A percentile compares a stretch with the other conserved stretches of the same genome.
Evolutionary conservation across 2,113 vertebrate genomes (phyloP).

Genomic region (Labrus mixtus): DNA sequence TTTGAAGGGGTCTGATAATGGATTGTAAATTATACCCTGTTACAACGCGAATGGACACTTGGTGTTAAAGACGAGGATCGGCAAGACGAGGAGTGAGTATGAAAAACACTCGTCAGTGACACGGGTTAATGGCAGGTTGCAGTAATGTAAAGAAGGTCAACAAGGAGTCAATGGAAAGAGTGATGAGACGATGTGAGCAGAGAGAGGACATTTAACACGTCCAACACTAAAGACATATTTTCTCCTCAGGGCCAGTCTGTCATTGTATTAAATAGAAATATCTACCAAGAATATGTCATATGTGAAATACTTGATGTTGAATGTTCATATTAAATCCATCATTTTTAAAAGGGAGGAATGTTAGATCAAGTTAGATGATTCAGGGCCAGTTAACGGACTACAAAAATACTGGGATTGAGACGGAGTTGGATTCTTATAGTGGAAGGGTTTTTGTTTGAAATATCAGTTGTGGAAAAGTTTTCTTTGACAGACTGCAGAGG

Average conservation of each 20-base stretch:
- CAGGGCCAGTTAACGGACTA: too few relatives aligned
- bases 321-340: too few relatives aligned
- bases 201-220: background rate
- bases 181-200: background rate
- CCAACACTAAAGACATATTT: background rate
- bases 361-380: too few relatives aligned
- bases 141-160: constrained; percentile 18
- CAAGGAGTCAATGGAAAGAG: constrained; percentile 6
- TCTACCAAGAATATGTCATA: too few relatives aligned
- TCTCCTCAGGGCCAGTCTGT: too few relatives aligned
- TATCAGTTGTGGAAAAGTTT: too few relatives aligned
- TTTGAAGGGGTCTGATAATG: constrained; percentile 49
- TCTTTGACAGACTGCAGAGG: too few relatives aligned
- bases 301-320: too few relatives aligned
- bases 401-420: too few relatives aligned
- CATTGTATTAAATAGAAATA: too few relatives aligned
- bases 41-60: background rate
- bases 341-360: too few relatives aligned
- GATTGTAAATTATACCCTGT: constrained; percentile 49
- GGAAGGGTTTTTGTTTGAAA: constrained; percentile 5
- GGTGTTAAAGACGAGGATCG: background rate
- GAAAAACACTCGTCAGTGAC: constrained; percentile 20
- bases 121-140: constrained; percentile 2
- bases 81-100: background rate
- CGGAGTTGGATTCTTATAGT: background rate